These are phyloP conservation scores for Apotomis betuletana DNA, from an alignment of 2,888 invertebrate species.

Conservation along the genomic window DNA sequence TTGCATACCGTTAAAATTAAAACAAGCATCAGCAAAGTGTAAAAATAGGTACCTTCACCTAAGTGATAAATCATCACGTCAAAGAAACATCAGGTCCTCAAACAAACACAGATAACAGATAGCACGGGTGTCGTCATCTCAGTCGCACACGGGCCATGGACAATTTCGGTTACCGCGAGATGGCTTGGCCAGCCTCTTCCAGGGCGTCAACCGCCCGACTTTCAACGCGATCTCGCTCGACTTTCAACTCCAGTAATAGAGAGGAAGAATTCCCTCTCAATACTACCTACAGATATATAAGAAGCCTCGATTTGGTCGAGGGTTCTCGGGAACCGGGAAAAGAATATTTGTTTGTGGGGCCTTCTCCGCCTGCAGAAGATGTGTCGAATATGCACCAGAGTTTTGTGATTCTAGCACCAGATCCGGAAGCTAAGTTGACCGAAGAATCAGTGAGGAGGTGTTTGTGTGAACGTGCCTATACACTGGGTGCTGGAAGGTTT, in stretches of 20 bases:
- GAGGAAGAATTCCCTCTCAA: constrained; percentile 85
- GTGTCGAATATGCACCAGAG: constrained; percentile 91
- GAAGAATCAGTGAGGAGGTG: constrained; percentile 88
- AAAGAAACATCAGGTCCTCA: constrained; percentile 63
- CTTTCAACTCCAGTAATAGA: constrained; percentile 70
- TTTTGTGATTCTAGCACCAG: constrained; percentile 87
- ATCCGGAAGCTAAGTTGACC: constrained; percentile 87
- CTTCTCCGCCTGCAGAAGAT: constrained; percentile 91
- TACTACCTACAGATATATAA: constrained; percentile 67
- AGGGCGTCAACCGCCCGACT: constrained; percentile 63
- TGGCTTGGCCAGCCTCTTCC: constrained; percentile 79
- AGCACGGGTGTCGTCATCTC: constrained; percentile 48
- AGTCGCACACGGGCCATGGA: constrained; percentile 79
- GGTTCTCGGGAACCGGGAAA: constrained; percentile 81
- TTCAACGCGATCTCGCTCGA: constrained; percentile 57
- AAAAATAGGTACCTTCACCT: constrained; percentile 59
- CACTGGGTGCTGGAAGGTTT: constrained; percentile 86
- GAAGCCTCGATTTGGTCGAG: constrained; percentile 83
- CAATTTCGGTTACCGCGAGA: constrained; percentile 86
- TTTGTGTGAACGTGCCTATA: constrained; percentile 87
- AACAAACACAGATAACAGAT: constrained; percentile 76
- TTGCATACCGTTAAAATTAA: constrained; percentile 13
- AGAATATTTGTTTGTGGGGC: constrained; percentile 90
- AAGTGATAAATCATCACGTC: constrained; percentile 71
- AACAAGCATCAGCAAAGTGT: constrained; percentile 41